A percentile compares a stretch with the other conserved stretches of the same genome.
Conservation (phyloP, 1,140 invertebrate genomes). For the Ericerus pela region DNA sequence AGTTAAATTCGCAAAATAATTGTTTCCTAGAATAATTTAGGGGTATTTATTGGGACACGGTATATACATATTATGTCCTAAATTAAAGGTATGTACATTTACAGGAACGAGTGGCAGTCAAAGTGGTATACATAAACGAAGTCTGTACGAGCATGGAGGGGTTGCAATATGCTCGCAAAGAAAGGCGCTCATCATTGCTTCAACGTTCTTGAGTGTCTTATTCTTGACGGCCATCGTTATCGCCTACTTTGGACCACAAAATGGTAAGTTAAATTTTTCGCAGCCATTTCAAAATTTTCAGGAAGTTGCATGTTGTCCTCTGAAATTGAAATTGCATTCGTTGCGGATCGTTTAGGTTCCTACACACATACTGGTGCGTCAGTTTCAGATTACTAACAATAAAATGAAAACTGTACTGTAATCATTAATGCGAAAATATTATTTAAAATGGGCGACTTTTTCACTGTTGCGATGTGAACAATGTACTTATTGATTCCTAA, state of each 20-base stretch:
- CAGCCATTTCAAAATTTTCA: neutral
- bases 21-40: no score
- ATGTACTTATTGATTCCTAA: no score
- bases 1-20: no score
- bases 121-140: constrained; percentile 50
- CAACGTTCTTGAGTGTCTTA: constrained; percentile 57
- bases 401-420: no score
- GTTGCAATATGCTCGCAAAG: constrained; percentile 77
- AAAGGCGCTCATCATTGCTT: constrained; percentile 61
- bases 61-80: neutral
- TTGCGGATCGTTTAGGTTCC: no score
- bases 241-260: constrained; percentile 70
- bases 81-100: constrained; percentile 19
- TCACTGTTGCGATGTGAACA: no score
- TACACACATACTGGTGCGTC: no score
- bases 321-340: no score
- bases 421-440: no score
- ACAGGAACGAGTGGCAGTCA: constrained; percentile 45
- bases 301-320: no score
- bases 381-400: no score
- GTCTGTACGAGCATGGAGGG: constrained; percentile 54
- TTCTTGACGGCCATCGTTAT: constrained; percentile 71
- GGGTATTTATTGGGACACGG: neutral
- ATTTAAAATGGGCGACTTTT: no score
- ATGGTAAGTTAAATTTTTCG: constrained; percentile 34